phyloP scores from a whole-genome alignment of 2,888 invertebrate species.

The Netelia inedita region DNA sequence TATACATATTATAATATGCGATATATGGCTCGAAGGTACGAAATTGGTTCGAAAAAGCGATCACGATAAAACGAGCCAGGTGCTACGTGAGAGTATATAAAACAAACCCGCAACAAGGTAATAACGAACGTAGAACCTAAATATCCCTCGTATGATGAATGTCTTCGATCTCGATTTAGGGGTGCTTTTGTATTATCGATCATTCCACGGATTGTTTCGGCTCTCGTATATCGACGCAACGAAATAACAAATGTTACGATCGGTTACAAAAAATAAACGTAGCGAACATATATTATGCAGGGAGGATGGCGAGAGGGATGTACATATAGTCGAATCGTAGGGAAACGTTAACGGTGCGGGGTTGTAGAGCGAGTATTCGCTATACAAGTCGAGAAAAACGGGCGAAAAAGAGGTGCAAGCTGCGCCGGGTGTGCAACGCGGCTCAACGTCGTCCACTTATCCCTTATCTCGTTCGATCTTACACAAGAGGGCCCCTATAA shows the following conservation, averaged over 20 bases:
- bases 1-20: constrained; percentile 9
- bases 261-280: constrained; percentile 3
- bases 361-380: constrained; percentile 8
- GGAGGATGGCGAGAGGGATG: neutral
- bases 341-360: constrained; percentile 17
- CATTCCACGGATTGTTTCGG: constrained; percentile 71
- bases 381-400: constrained; percentile 25
- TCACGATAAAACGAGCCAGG: constrained; percentile 68
- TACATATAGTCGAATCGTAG: constrained; percentile 15
- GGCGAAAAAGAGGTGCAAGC: constrained; percentile 72
- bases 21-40: constrained; percentile 17
- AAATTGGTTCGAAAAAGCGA: constrained; percentile 61
- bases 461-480: constrained; percentile 80
- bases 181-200: constrained; percentile 80
- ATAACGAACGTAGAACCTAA: neutral
- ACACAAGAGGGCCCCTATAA: constrained; percentile 62
- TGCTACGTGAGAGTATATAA: constrained; percentile 36
- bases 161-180: constrained; percentile 77
- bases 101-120: constrained; percentile 29
- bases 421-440: constrained; percentile 74
- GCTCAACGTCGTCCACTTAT: constrained; percentile 75
- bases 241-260: constrained; percentile 10
- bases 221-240: constrained; percentile 8
- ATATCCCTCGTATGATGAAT: constrained; percentile 78
- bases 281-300: neutral